Conservation (phyloP, 2,888 invertebrate genomes). For the Achlya flavicornis region DNA sequence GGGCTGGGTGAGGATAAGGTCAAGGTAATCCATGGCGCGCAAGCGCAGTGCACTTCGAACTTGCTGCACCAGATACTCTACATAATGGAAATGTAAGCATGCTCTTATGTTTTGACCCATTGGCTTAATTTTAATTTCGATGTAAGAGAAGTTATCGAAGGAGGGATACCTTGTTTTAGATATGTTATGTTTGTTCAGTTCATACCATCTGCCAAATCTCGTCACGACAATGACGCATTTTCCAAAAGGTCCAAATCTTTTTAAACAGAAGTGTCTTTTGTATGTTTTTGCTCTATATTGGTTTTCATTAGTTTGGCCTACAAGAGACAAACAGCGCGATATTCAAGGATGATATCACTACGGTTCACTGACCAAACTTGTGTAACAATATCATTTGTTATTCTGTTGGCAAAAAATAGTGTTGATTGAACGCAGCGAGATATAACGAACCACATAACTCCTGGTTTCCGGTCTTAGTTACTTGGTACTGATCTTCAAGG, state of each 20-base stretch:
- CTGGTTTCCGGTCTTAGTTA: slow-evolving; percentile 25
- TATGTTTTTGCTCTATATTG: background rate
- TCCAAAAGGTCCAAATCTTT: background rate
- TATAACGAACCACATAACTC: slow-evolving; percentile 15
- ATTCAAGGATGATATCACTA: slow-evolving; percentile 33
- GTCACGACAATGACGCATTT: background rate
- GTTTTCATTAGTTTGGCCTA: slow-evolving; percentile 13
- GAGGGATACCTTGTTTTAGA: background rate
- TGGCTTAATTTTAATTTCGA: too few relatives aligned
- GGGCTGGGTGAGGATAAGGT: slow-evolving; percentile 61
- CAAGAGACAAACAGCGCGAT: slow-evolving; percentile 19
- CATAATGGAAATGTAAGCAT: slow-evolving; percentile 7
- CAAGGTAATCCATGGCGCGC: slow-evolving; percentile 67
- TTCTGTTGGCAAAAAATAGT: slow-evolving; percentile 29
- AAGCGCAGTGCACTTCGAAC: slow-evolving; percentile 58
- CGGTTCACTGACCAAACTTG: slow-evolving; percentile 44
- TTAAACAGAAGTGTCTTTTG: background rate
- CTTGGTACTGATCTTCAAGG: slow-evolving; percentile 11
- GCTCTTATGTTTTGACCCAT: background rate
- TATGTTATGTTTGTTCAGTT: background rate
- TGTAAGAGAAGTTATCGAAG: too few relatives aligned
- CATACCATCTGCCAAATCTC: background rate
- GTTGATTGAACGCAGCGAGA: slow-evolving; percentile 26
- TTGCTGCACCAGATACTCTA: slow-evolving; percentile 42
- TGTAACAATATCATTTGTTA: slow-evolving; percentile 31